Base-by-base conservation (phyloP, 2,888 invertebrate genomes). In the Opisthograptis luteolata region DNA sequence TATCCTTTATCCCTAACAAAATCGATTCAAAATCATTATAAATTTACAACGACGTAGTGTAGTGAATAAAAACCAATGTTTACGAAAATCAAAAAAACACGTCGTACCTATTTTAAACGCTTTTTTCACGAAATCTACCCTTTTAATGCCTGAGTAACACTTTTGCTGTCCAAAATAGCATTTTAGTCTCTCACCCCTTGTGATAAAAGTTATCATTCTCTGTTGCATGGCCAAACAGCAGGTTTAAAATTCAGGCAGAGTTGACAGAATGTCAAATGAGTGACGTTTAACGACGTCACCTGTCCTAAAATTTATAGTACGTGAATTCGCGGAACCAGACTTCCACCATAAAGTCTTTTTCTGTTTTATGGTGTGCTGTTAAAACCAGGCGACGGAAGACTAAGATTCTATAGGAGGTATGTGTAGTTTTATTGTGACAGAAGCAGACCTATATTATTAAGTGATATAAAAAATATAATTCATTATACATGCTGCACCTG, bases 291-390 rank as follows among this genome's bases (percentile, higher is more conserved):
- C 68, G 79, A 71, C 62, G 60, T 67, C 60, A 70, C 70, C 73
- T 71, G 71, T 76, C 76, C 69, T 69, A 73, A 79, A 47, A 81
- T 86, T 86, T 87, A 87, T 82, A 76, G 71, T 70, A 69, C 60
- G 52, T 66, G 65, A 81, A 84, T 88, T 88, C 88, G 84, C 85
- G 69, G 87, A 87, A 89, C 75, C 51, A 63, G 69, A 76, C 76
- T 79, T 76, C 76, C 77, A 73, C 25, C 43, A n/a, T 70, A 64
- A 61, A 17, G 60, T 66, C 65, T 75, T 76, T 76, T 77, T 71
- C 58, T 66, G 72, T 77, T 65, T 64, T 73, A 70, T 67, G 59
- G 57, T 51, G 42, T 49, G 53, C 45, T 49, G 63, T 35, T 24
- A 35, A 35, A 35, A 63, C 55, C 47, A 57, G 55, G 63, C 58